These are phyloP conservation scores for Symphodus melops DNA, from an alignment of 2,113 vertebrate species.

Conservation along the genomic window DNA sequence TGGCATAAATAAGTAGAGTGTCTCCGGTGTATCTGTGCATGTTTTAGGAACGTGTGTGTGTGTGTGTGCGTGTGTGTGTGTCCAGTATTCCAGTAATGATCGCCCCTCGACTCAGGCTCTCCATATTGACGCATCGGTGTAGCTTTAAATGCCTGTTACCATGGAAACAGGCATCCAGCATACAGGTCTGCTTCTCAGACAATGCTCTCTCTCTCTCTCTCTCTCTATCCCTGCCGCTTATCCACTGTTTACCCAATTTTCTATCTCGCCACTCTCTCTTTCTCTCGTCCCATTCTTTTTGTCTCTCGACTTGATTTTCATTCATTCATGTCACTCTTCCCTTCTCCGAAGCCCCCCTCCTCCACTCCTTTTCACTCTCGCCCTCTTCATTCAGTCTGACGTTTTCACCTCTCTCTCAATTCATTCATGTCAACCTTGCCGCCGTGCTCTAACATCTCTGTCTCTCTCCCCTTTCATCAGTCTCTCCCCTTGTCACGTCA, in stretches of 20 bases:
- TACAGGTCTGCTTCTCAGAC: slow-evolving; percentile 75
- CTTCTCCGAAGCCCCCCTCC: not conserved
- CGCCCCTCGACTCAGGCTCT: slow-evolving; percentile 60
- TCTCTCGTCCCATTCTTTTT: slow-evolving; percentile 29
- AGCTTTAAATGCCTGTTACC: slow-evolving; percentile 82
- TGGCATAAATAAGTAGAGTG: slow-evolving; percentile 3
- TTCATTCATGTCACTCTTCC: slow-evolving; percentile 47
- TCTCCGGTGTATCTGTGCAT: slow-evolving; percentile 6
- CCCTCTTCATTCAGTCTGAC: slow-evolving; percentile 65
- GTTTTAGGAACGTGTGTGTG: slow-evolving; percentile 7
- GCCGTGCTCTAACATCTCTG: slow-evolving; percentile 56
- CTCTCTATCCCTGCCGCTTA: slow-evolving; percentile 36
- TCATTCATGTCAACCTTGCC: slow-evolving; percentile 73
- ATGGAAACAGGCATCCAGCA: slow-evolving; percentile 83
- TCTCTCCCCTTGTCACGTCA: slow-evolving; percentile 57
- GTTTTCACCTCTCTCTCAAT: slow-evolving; percentile 63
- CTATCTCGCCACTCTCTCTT: slow-evolving; percentile 22
- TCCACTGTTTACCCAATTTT: slow-evolving; percentile 47
- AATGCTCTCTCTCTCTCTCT: slow-evolving; percentile 63
- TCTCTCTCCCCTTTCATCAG: slow-evolving; percentile 57
- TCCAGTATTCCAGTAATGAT: slow-evolving; percentile 68
- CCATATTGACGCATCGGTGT: slow-evolving; percentile 74
- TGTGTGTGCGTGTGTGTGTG: slow-evolving; percentile 18
- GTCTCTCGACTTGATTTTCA: slow-evolving; percentile 53
- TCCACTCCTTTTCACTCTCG: not conserved